Base-by-base conservation (phyloP, 2,113 vertebrate genomes). In the Melanostigma gelatinosum region DNA sequence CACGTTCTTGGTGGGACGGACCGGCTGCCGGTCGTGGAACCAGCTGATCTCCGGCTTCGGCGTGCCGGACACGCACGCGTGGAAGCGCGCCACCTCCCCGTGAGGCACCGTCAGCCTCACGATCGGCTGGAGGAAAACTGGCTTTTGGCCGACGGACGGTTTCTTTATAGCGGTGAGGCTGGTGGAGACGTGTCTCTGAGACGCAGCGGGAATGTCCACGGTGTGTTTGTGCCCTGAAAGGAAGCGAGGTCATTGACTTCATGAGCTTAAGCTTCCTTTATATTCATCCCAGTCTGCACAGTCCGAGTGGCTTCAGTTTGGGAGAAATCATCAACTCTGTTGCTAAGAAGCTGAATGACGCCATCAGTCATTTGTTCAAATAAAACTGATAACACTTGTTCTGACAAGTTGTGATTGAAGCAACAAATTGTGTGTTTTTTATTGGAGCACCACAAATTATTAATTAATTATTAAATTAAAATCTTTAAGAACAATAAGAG, bases 11-110 rank as follows among this genome's bases (percentile, higher is more conserved):
- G 91, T 90, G 92, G 97, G 94, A 66, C 91, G 93, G 71, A 99
- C 93, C 62, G 93, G 95, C 46, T 95, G 94, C 77, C 94, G 94
- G 82, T 97, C 95, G 90, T 97, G 96, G 94, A 97, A 96, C 97
- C 97, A 99, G 83, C 94, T 95, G 71, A 97, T 95, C 91, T 97
- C 95, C 88, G 97, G 96, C 89, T 94, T 96, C 20, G 96, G 97
- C 80, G 93, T 89, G 87, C 96, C 95, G 80, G 94, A 96, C 32
- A 99, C 93, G 90, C 94, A 93, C 6, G 97, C 96, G 75, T 97
- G 94, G 90, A 99, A 97, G 93, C 96, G 96, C 73, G 96, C 97
- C 93, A 97, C 97, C 92, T 95, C 97, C 82, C 97, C 96, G 20
- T 95, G 96, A 78, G 80, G 87, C 84, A 98, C 96, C 15, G 92